Base-by-base conservation (phyloP, 2,888 invertebrate species). In the Pyrrhosoma nymphula region DNA sequence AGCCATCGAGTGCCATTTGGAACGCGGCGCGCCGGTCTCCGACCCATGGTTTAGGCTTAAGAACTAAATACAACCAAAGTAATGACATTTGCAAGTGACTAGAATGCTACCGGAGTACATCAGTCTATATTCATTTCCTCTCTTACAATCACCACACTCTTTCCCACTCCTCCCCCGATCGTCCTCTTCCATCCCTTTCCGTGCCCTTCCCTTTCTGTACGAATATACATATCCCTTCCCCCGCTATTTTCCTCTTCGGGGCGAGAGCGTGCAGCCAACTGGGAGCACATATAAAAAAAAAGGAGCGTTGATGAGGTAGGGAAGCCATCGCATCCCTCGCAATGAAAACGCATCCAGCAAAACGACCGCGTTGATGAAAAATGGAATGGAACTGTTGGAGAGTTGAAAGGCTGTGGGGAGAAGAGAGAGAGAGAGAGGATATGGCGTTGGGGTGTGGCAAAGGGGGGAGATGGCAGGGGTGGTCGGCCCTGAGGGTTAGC, bases 281-380 rank as follows among this genome's bases (percentile, higher is more conserved):
- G n/a, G 60, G 91, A 60, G 30, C 39, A 63, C 14, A 30, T 10
- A 60, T 20, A 60, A 16, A 60, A 20, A 60, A 30, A 60, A 60
- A 91, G 63, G 39, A 39, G 12, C 91, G 91, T 39, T 91, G 91
- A 91, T 91, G 91, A 91, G 91, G 63, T 60, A 60, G 39, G 82
- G 82, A 82, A 35, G 35, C 82, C 82, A 91, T 35, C 35, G 60
- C 91, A 35, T 18, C 39, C 55, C 89, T 56, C 89, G 91, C 91
- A 63, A 69, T 91, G 91, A 39, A 63, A 91, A 91, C 39, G 91
- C 63, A 91, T 91, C 63, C 63, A 39, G 63, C 91, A 63, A 91
- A 91, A 91, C 91, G 91, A 89, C 55, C 89, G 89, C 89, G 55
- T 60, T 35, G 91, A 23, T 63, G 91, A 91, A 91, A 91, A 91